These are phyloP conservation scores for Rhadinocentrus ornatus DNA, from an alignment of 2,797 vertebrate genomes.

Conservation along the genomic window DNA sequence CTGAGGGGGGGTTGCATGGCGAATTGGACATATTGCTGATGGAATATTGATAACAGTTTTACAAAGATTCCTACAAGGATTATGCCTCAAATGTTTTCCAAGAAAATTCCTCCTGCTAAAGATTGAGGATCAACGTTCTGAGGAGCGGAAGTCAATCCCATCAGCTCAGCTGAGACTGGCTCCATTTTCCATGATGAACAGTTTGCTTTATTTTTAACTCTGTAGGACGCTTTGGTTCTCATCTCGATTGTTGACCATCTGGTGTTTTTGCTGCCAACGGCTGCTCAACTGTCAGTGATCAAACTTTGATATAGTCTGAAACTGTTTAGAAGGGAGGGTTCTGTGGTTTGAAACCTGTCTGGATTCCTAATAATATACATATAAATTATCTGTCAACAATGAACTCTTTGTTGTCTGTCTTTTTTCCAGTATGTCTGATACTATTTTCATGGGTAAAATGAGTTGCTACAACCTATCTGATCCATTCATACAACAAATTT, in stretches of 20 bases:
- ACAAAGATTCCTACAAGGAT: constrained; percentile 31
- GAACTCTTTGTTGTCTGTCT: constrained; percentile 29
- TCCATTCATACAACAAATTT: not conserved
- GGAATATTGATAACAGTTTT: constrained; percentile 32
- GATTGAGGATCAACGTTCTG: constrained; percentile 59
- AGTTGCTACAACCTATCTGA: not conserved
- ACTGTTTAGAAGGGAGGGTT: constrained; percentile 37
- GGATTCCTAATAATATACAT: constrained; percentile 26
- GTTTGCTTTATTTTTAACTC: constrained; percentile 39
- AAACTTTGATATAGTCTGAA: constrained; percentile 45
- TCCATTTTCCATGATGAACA: constrained; percentile 57
- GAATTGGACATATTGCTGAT: not conserved
- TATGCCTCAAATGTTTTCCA: constrained; percentile 54
- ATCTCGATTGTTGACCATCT: constrained; percentile 47
- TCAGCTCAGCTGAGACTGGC: constrained; percentile 31
- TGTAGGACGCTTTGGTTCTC: constrained; percentile 12
- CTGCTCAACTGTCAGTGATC: constrained; percentile 60
- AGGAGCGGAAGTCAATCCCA: constrained; percentile 55
- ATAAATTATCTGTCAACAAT: constrained; percentile 40
- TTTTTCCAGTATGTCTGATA: not conserved
- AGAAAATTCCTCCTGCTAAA: constrained; percentile 51
- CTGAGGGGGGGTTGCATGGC: not conserved
- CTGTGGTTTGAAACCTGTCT: constrained; percentile 37
- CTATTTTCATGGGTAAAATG: not conserved
- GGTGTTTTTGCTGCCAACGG: constrained; percentile 50